Base-by-base conservation (phyloP, 2,888 invertebrate genomes). In the Antheraea assamensis region DNA sequence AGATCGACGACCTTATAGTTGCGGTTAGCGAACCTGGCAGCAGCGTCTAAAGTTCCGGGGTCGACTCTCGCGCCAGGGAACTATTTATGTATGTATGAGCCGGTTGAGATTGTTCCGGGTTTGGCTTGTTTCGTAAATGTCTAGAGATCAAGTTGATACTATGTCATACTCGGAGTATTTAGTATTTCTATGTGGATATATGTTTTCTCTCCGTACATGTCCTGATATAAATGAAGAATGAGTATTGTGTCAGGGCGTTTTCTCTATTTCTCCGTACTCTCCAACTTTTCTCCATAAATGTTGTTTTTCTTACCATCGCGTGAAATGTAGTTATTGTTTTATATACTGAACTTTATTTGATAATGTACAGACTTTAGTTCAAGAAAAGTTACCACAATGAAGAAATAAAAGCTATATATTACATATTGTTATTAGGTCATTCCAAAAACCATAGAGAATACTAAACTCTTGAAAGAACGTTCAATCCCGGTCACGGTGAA, bases 1-100 rank as follows among this genome's bases (percentile, higher is more conserved):
- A 73, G 73, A 73, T 73, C 73, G 70, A 73, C 70, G 70, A 73
- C 70, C 70, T 73, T 70, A 70, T 73, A 58, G 73, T 70, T 73
- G 55, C 58, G 52, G 70, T 72, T 31, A 24, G 55, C 68, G 70
- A 70, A 73, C 70, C 70, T 70, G 47, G 68, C 35, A 35, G 35
- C 35, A 13, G 31, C 68, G 68, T 35, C 68, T n/a, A 35, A 68
- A 68, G 68, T 68, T 68, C 68, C 68, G 68, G 68, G 68, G 31
- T 68, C 35, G 68, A 68, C n/a, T 68, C 61, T 27, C 68, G 66
- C 66, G 68, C 10, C 24, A 21, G 35, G 24, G 68, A 68, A 68
- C 68, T 35, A 68, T 68, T 68, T 68, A 68, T 68, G 68, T 68
- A 19, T 68, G 68, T 68, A 68, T 68, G 35, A 35, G 35, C 68